These are phyloP conservation scores for Percopsis omiscomaycus DNA, from an alignment of 2,797 vertebrate genomes.

Conservation along the genomic window DNA sequence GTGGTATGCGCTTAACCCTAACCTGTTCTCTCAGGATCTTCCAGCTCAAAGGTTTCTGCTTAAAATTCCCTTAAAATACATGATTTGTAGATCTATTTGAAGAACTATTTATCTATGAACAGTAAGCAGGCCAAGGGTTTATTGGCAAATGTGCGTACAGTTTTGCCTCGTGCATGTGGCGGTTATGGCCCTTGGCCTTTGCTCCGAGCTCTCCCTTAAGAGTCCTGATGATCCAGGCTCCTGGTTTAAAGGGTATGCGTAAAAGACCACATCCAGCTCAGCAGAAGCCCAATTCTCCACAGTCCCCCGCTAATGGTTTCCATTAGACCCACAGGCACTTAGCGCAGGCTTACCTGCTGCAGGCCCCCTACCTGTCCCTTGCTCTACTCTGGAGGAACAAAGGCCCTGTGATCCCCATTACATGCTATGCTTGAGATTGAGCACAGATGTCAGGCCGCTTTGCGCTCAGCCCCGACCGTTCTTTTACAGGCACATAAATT, in stretches of 20 bases:
- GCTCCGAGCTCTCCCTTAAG: no score
- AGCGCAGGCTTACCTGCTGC: constrained; percentile 51
- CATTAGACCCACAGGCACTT: constrained; percentile 38
- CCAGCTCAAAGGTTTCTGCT: no score
- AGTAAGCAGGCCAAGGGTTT: constrained; percentile 14
- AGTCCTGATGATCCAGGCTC: no score
- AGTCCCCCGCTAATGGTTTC: constrained; percentile 49
- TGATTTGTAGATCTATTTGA: no score
- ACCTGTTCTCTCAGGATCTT: no score
- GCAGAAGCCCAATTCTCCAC: constrained; percentile 13
- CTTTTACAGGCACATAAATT: constrained; percentile 76
- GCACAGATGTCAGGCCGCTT: constrained; percentile 72
- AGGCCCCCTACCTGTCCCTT: constrained; percentile 40
- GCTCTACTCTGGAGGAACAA: constrained; percentile 65
- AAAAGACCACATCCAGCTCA: constrained; percentile 29
- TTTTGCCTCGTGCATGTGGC: not conserved
- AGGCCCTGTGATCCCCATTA: constrained; percentile 67
- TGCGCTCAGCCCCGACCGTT: constrained; percentile 54
- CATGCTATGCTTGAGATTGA: constrained; percentile 66
- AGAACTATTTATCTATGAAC: no score
- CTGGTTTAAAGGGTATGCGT: not conserved
- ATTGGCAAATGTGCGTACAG: not conserved
- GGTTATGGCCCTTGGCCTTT: not conserved
- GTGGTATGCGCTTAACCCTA: no score
- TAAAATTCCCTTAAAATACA: no score